Evolutionary conservation across 2,113 vertebrate genomes (phyloP).

Genomic region (Tricholaema leucomelas): DNA sequence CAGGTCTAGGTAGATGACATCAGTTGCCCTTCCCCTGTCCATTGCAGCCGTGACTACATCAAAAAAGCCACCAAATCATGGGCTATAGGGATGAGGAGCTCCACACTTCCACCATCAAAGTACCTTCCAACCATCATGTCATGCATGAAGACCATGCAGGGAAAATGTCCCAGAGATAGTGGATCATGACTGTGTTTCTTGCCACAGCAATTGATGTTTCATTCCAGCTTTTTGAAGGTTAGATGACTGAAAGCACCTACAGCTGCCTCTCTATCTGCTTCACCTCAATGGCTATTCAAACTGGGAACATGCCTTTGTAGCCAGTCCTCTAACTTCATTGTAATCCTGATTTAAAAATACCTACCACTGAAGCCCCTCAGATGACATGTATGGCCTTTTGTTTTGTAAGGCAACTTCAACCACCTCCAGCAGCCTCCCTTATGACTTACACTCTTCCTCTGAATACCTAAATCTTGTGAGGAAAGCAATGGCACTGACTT

Average conservation of each 20-base stretch:
- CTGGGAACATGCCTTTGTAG: background rate
- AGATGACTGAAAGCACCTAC: background rate
- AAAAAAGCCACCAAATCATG: too few species aligned
- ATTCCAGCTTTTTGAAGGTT: background rate
- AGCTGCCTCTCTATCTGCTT: background rate
- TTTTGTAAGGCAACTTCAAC: background rate
- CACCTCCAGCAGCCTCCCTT: background rate
- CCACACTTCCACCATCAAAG: background rate
- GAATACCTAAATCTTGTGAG: background rate
- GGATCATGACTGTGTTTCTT: background rate
- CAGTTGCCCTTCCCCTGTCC: too few species aligned
- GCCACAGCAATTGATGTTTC: background rate
- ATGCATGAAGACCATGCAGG: accelerated
- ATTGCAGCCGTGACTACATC: too few species aligned
- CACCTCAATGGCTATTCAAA: background rate
- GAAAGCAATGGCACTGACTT: background rate
- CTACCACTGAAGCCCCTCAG: background rate
- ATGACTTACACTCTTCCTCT: background rate
- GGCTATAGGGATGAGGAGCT: background rate
- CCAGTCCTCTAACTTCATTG: background rate
- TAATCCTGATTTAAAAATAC: background rate
- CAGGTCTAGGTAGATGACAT: too few species aligned
- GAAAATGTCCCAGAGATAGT: background rate
- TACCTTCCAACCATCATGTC: background rate
- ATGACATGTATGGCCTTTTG: background rate